Percentiles rank a stretch among this genome's conserved stretches.
Evolutionary conservation across 2,113 vertebrate genomes (phyloP).

Genomic region (Myotis yumanensis): DNA sequence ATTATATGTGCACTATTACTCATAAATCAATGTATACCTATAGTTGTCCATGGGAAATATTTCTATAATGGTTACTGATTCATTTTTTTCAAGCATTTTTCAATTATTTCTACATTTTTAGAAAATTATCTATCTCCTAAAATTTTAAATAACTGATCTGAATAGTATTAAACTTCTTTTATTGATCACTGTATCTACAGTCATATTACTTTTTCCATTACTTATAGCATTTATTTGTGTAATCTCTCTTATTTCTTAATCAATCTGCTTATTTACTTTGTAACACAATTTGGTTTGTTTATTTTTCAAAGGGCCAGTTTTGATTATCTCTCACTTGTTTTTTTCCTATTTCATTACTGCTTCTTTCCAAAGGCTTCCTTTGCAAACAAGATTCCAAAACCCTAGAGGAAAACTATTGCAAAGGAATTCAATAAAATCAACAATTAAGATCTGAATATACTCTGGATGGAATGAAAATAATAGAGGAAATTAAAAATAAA

Average conservation of each 20-base stretch:
- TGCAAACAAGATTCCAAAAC: not conserved
- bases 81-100: not conserved
- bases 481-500: conserved; percentile 16
- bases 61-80: not conserved
- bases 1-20: not conserved
- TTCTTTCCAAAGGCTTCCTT: conserved; percentile 5
- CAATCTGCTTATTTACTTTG: not conserved
- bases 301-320: conserved; percentile 32
- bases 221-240: not conserved
- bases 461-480: conserved; percentile 18
- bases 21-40: not conserved
- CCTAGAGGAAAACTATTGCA: not conserved
- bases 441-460: not conserved
- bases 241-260: not conserved
- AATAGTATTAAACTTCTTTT: not conserved
- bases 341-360: conserved; percentile 1
- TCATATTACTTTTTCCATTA: not conserved
- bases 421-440: conserved; percentile 37
- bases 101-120: conserved; percentile 26
- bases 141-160: conserved; percentile 16
- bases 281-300: not conserved
- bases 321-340: not conserved
- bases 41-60: not conserved
- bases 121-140: not conserved
- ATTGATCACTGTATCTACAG: not conserved